Evolutionary conservation across 2,888 invertebrate species (phyloP), one percentile per base, ranked within the genome.

Genomic region (Ellobium chinense): DNA sequence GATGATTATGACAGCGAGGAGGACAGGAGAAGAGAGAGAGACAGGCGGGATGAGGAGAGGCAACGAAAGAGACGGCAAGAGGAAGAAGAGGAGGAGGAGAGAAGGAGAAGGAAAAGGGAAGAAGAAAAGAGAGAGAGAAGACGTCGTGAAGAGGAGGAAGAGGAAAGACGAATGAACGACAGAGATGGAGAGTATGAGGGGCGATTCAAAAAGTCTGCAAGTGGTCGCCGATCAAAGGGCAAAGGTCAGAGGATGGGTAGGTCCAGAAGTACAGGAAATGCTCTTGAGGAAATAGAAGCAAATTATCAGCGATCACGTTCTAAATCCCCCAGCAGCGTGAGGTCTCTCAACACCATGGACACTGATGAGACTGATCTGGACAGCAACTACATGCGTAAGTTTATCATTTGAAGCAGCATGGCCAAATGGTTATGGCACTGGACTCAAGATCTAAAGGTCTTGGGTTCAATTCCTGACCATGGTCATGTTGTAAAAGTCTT

Each of bases 371-470:
- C 39, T 73, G 83, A 83, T 60, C 63, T 82, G 39, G 83, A 83
- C 31, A 83, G 83, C 62, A 85, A 85, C 60, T 82, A 81, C 65
- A 69, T 68, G n/a, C 80, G 85, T 85, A 58, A 85, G 85, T 85
- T 34, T 39, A n/a, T n/a, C n/a, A n/a, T n/a, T n/a, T n/a, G n/a
- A n/a, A n/a, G n/a, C n/a, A n/a, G n/a, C n/a, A n/a, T n/a, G n/a
- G n/a, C n/a, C n/a, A n/a, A n/a, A n/a, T n/a, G n/a, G n/a, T n/a
- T n/a, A n/a, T n/a, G n/a, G n/a, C n/a, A n/a, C n/a, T n/a, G n/a
- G n/a, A n/a, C n/a, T n/a, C n/a, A n/a, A n/a, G n/a, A n/a, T n/a
- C n/a, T n/a, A n/a, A n/a, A n/a, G n/a, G n/a, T n/a, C n/a, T n/a
- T n/a, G n/a, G n/a, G n/a, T n/a, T n/a, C n/a, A n/a, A n/a, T n/a